Evolutionary conservation across 2,113 vertebrate genomes (phyloP).

Genomic region (Uropsilus gracilis): DNA sequence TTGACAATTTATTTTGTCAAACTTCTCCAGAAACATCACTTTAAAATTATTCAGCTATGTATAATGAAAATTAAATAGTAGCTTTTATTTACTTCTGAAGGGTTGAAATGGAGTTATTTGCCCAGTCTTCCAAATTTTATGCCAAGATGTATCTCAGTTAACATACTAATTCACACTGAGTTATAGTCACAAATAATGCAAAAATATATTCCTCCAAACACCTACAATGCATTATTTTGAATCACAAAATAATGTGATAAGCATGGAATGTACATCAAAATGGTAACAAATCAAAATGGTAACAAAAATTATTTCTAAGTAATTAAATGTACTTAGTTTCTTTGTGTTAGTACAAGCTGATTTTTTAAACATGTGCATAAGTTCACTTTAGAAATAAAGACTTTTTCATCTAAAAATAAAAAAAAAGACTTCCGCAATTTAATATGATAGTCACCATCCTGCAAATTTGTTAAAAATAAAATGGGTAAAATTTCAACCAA

Average conservation of each 20-base stretch:
- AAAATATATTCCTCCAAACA: conserved; percentile 46
- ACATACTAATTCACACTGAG: conserved; percentile 21
- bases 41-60: conserved; percentile 40
- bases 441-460: conserved; percentile 32
- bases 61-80: conserved; percentile 56
- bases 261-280: background rate
- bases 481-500: conserved; percentile 22
- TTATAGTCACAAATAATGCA: conserved; percentile 27
- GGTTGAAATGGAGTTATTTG: conserved; percentile 7
- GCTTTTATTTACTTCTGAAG: conserved; percentile 50
- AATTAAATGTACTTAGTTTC: background rate
- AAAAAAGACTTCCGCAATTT: background rate
- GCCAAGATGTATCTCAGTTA: conserved; percentile 5
- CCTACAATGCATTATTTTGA: conserved; percentile 3
- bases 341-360: conserved; percentile 5
- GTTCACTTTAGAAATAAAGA: conserved; percentile 35
- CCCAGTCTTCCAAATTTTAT: conserved; percentile 35
- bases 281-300: background rate
- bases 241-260: background rate
- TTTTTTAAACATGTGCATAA: background rate
- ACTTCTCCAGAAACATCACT: conserved; percentile 46
- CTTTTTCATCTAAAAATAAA: background rate
- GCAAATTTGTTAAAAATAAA: conserved; percentile 51
- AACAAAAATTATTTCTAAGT: conserved; percentile 34
- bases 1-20: conserved; percentile 44